Base-by-base conservation (phyloP, 2,888 invertebrate species). In the Epinotia bilunana region DNA sequence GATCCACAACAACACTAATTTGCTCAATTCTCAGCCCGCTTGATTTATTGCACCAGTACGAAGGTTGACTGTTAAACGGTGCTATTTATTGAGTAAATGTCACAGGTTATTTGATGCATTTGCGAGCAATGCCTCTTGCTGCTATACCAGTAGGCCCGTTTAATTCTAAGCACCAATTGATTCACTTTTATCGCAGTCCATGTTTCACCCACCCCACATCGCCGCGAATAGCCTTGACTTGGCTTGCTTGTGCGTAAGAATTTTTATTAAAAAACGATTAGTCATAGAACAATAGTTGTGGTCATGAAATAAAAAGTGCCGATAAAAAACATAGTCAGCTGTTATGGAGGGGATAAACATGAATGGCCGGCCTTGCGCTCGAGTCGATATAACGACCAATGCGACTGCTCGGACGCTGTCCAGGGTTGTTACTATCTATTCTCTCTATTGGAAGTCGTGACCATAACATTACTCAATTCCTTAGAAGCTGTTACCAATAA, bases 301-400 rank as follows among this genome's bases (percentile, higher is more conserved):
- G 28, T 33, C 53, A 55, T 60, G 49, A 39, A 70, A 61, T 65
- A 65, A 70, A 68, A 68, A 73, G 18, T 53, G 33, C 39, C n/a
- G 70, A 74, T 74, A 74, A 70, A 70, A 73, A 67, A 28, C 20
- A 55, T 68, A 71, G 65, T 58, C 23, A 46, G 43, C n/a, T 23
- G 20, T 9, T 3, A 46, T n/a, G 46, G 20, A 23, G 58, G 46
- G 53, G 20, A 39, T 53, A 62, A 23, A 46, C 28, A 72, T 72
- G 72, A 72, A 75, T 72, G 67, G 55, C 55, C 67, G 72, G 33
- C 72, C 72, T 75, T 60, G 75, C 70, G 70, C 71, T 69, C 69
- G 39, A 63, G 33, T 28, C 58, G 64, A 70, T 70, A 74, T 74
- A 70, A 74, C 63, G 57, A 20, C 43, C 58, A 49, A 49, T 53